Evolutionary conservation across 2,113 vertebrate species (phyloP).

Genomic region (Steatornis caripensis): DNA sequence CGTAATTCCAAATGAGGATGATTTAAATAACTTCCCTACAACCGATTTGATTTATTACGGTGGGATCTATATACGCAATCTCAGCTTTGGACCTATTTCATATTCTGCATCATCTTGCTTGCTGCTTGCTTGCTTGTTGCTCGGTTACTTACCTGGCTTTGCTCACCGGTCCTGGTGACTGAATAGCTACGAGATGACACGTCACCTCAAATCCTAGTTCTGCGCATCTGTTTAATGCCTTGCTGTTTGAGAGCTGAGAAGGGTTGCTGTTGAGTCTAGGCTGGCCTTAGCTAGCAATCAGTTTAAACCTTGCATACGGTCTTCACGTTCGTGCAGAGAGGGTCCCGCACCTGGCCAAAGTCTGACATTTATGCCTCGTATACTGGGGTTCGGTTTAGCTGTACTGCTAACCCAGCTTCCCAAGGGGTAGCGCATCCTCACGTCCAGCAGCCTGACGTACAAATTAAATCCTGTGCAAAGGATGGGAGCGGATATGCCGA

Average conservation of each 20-base stretch:
- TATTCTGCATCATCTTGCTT: neutral
- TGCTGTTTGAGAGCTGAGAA: neutral
- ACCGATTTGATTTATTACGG: neutral
- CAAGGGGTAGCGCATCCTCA: neutral
- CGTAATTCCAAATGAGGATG: neutral
- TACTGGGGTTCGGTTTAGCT: neutral
- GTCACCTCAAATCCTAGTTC: neutral
- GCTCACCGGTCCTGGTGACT: neutral
- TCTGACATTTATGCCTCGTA: neutral
- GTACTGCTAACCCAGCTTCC: neutral
- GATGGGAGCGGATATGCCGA: neutral
- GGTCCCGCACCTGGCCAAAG: neutral
- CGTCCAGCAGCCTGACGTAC: neutral
- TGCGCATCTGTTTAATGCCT: neutral
- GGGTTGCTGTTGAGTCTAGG: neutral
- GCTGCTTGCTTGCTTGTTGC: neutral
- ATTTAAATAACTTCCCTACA: neutral
- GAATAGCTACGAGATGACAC: neutral
- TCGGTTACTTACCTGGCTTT: neutral
- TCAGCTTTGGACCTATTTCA: neutral
- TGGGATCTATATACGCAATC: fast-evolving
- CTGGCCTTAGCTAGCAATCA: neutral
- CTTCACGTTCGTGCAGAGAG: neutral
- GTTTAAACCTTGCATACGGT: neutral
- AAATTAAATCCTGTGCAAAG: neutral